Evolutionary conservation across 2,888 invertebrate genomes (phyloP), one percentile per base, ranked within the genome.

Genomic region (Dryobota labecula): DNA sequence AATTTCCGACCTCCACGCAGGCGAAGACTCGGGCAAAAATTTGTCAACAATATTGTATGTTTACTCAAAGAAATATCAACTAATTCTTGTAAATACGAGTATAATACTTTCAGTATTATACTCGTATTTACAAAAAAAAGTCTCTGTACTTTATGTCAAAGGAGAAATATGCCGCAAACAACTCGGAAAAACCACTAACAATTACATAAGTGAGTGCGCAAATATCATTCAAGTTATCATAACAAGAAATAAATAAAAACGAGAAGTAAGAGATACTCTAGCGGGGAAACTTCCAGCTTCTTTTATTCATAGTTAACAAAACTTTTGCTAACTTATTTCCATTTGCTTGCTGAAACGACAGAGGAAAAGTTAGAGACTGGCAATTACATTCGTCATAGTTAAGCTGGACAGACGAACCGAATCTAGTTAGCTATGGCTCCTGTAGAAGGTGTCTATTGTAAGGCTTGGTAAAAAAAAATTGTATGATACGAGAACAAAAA

Each of bases 261-360:
- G 73, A 78, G 70, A 81, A 78, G 71, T 66, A 81, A 75, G 71
- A 76, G 74, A 75, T 75, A 63, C 63, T 77, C 62, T 61, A 62
- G 69, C 58, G 45, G 47, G 24, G 69, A 81, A 85, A 84, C 78
- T 87, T 82, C 66, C 56, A 72, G 75, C 78, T 85, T 86, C 80
- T 85, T 87, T 89, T 87, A 88, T 90, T 88, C 87, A 87, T 89
- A 86, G 87, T 88, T 87, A 87, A 80, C 68, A 70, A 84, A 90
- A 90, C 84, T 91, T 91, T 79, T 64, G 63, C 79, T 74, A 87
- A 89, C 87, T 88, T 91, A 88, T 90, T 88, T 87, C 87, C 87
- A 87, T 88, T 90, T 88, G 82, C 85, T 86, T 82, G 75, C 69
- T 78, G 77, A 84, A 73, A 82, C 79, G 82, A 82, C 69, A 51